Base-by-base conservation (phyloP, 2,113 vertebrate genomes). In the Mohoua ochrocephala region DNA sequence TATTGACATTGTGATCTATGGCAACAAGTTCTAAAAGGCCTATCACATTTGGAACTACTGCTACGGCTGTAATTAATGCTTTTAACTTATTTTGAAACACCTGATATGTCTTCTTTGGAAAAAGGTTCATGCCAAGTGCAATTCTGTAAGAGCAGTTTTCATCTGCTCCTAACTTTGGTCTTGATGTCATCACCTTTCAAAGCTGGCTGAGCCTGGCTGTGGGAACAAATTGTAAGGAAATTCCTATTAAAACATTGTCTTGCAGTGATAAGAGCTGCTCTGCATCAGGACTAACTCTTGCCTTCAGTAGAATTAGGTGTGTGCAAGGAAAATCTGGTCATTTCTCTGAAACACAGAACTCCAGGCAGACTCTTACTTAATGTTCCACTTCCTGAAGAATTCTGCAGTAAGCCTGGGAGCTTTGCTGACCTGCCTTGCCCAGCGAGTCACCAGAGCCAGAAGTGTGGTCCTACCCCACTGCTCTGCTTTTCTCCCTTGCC, bases 201-300 rank as follows among this genome's bases (percentile, higher is more conserved):
- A 95, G 22, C 56, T 89, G 49, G 45, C 49, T 71, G 28, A 84
- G 35, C 18, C 33, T 75, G 35, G 14, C 41, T 94, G 59, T 86
- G 57, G 31, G 19, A 87, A 59, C 39, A 89, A 93, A 85, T 44
- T 19, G 7, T 49, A 82, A 89, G 92, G 96, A 92, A 95, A 94
- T 94, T 91, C 73, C 84, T 91, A 26, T 53, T 56, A 82, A 92
- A 93, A 82, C 33, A 45, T 75, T 91, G 37, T 73, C 49, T 41
- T 69, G 44, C 45, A 64, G 49, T 79, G 88, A 81, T 93, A 94
- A 95, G 91, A 78, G 54, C 83, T 77, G 31, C 47, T 57, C 67
- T 86, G n/a, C 3, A 3, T 67, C 71, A 82, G 39, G 39, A 75
- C 27, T 67, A 49, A 53, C 30, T 87, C 35, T 45, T 67, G 56